Conservation (phyloP, 2,113 vertebrate species). For the Laticauda laticaudata region DNA sequence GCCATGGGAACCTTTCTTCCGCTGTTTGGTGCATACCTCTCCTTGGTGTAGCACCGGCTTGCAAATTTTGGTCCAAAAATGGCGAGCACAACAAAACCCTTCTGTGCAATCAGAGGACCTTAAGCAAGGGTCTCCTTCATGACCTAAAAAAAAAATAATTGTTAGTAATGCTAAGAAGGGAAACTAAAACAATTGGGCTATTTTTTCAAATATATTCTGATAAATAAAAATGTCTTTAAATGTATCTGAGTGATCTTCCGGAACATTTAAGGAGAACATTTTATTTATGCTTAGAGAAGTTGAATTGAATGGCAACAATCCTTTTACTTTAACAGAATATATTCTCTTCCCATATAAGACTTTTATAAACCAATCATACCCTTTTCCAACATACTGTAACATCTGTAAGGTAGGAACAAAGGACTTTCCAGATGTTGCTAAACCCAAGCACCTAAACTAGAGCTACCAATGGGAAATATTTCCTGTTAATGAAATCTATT, state of each 20-base stretch:
- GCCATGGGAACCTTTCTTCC: constrained; percentile 90
- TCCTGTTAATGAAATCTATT: neutral
- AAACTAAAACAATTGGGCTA: neutral
- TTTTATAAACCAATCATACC: neutral
- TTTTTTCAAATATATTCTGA: neutral
- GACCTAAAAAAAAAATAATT: constrained; percentile 70
- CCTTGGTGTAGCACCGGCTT: constrained; percentile 91
- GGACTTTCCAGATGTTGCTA: neutral
- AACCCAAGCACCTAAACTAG: neutral
- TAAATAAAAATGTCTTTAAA: neutral
- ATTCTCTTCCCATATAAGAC: neutral
- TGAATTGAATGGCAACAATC: neutral
- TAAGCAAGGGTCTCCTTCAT: constrained; percentile 88
- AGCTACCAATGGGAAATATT: neutral
- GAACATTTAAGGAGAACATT: neutral
- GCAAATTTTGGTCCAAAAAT: constrained; percentile 98
- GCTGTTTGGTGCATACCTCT: constrained; percentile 91
- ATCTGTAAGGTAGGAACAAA: neutral
- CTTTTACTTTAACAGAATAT: neutral
- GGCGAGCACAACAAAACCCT: constrained; percentile 91
- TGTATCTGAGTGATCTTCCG: neutral
- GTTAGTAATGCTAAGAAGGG: neutral
- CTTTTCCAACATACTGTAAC: neutral
- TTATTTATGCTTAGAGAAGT: neutral
- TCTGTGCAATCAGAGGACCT: constrained; percentile 89